Base-by-base conservation (phyloP, 2,113 vertebrate genomes). In the Pica pica region DNA sequence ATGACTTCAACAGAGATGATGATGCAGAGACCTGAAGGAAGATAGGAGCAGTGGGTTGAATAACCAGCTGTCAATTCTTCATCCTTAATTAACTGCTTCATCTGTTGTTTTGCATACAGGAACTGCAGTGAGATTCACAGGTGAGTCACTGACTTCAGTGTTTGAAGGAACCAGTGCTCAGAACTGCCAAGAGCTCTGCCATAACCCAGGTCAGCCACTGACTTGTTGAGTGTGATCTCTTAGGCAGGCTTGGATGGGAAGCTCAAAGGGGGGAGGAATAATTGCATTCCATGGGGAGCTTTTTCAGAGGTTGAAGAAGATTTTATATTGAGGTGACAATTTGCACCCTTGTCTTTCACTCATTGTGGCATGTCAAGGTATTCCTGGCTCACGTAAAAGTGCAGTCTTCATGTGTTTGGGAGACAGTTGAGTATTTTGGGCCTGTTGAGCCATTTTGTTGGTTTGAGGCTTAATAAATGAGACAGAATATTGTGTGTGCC, bases 1-100 rank as follows among this genome's bases (percentile, higher is more conserved):
- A 99, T 99, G 89, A 99, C 99, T 97, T 99, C 99, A 37, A 99
- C 98, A 0, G 99, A 99, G 96, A 99, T 99, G 79, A 99, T 98
- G 90, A 98, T 96, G 75, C 99, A 99, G 59, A 99, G 98, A 50
- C 99, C 99, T 99, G 97, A 16, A 93, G 90, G 93, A 80, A 94
- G 88, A 79, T 11, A 27, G 69, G 74, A 93, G 83, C 56, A 59
- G 74, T 85, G 95, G 85, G 88, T 23, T 95, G 91, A 89, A 74
- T 49, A 86, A 87, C 26, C 50, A 56, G 65, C 95, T 85, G 71
- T 49, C 75, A 79, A 15, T 75, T 64, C 77, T 93, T 70, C 93
- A 27, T 44, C 70, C 75, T 37, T 82, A 63, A 84, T 73, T 86
- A 90, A 74, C 87, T 17, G 11, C 63, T 74, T 93, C 53, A 21